phyloP scores from a whole-genome alignment of 2,888 invertebrate species.

The Drosophila mimetica region DNA sequence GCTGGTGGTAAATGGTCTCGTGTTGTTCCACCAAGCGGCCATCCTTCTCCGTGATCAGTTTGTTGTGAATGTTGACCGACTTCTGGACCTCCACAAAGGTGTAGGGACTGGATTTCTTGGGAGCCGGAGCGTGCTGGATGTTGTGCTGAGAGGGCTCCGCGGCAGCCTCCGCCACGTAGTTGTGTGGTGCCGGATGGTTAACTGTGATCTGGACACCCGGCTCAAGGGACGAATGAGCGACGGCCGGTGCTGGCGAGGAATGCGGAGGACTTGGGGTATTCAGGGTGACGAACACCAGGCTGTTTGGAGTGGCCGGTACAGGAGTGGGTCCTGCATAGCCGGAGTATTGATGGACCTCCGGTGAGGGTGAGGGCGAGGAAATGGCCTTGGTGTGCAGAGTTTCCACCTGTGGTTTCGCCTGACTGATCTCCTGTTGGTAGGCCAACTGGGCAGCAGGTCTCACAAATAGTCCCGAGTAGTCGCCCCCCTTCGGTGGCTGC shows the following conservation, averaged over 20 bases:
- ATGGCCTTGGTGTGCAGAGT: slow-evolving; percentile 59
- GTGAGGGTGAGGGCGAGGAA: slow-evolving; percentile 50
- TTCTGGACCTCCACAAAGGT: slow-evolving; percentile 88
- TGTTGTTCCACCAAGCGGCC: slow-evolving; percentile 81
- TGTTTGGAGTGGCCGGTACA: slow-evolving; percentile 40
- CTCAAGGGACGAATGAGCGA: slow-evolving; percentile 6
- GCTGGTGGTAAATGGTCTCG: slow-evolving; percentile 79
- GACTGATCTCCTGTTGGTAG: slow-evolving; percentile 52
- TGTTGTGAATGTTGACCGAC: slow-evolving; percentile 85
- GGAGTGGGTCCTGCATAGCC: slow-evolving; percentile 51
- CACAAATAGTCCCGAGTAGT: slow-evolving; percentile 37
- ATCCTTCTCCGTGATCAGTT: slow-evolving; percentile 83
- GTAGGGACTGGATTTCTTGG: slow-evolving; percentile 80
- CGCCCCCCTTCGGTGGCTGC: slow-evolving; percentile 29
- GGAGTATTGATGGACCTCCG: slow-evolving; percentile 18
- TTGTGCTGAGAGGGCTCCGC: slow-evolving; percentile 54
- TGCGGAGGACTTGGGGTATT: slow-evolving; percentile 49
- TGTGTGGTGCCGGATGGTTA: slow-evolving; percentile 63
- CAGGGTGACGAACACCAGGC: slow-evolving; percentile 71
- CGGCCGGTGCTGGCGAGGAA: background rate
- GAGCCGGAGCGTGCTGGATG: slow-evolving; percentile 45
- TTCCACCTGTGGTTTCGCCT: slow-evolving; percentile 21
- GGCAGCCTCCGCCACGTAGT: slow-evolving; percentile 73
- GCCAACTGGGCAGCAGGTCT: slow-evolving; percentile 59
- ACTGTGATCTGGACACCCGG: slow-evolving; percentile 22